These are phyloP conservation scores for Danaus plexippus DNA, from an alignment of 1,140 invertebrate genomes.

Conservation along the genomic window DNA sequence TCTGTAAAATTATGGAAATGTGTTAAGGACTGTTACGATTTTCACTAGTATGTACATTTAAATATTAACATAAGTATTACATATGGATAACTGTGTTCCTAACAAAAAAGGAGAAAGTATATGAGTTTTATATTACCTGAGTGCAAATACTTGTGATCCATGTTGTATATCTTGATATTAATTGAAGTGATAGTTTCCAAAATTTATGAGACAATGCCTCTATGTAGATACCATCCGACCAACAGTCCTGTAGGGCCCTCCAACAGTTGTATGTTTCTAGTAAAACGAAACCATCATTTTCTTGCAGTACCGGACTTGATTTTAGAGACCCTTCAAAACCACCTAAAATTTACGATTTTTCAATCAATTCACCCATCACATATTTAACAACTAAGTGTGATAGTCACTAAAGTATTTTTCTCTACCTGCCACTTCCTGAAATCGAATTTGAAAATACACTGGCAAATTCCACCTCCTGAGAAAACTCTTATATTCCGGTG, in stretches of 20 bases:
- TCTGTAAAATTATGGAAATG: conserved; percentile 32
- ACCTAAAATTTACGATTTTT: conserved; percentile 36
- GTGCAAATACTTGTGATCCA: conserved; percentile 74
- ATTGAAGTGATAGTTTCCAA: conserved; percentile 89
- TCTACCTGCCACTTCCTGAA: conserved; percentile 89
- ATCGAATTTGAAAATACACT: conserved; percentile 95
- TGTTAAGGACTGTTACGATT: background rate
- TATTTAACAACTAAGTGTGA: background rate
- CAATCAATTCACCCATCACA: background rate
- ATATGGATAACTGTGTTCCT: background rate
- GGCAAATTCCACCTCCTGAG: conserved; percentile 92
- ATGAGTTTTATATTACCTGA: conserved; percentile 36
- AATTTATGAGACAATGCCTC: conserved; percentile 83
- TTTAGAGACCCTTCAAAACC: conserved; percentile 74
- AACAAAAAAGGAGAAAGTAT: too few species aligned
- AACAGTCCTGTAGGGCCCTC: conserved; percentile 77
- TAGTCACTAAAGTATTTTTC: background rate
- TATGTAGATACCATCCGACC: conserved; percentile 83
- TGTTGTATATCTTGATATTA: conserved; percentile 81
- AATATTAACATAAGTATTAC: background rate
- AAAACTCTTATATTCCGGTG: conserved; percentile 81
- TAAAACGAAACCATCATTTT: conserved; percentile 65
- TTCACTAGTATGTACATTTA: conserved; percentile 1
- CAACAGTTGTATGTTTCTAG: conserved; percentile 71
- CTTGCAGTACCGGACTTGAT: conserved; percentile 41